Percentiles rank a stretch among this genome's conserved stretches.
These are phyloP conservation scores for Hoplodrina ambigua DNA, from an alignment of 2,888 invertebrate genomes.

Conservation along the genomic window DNA sequence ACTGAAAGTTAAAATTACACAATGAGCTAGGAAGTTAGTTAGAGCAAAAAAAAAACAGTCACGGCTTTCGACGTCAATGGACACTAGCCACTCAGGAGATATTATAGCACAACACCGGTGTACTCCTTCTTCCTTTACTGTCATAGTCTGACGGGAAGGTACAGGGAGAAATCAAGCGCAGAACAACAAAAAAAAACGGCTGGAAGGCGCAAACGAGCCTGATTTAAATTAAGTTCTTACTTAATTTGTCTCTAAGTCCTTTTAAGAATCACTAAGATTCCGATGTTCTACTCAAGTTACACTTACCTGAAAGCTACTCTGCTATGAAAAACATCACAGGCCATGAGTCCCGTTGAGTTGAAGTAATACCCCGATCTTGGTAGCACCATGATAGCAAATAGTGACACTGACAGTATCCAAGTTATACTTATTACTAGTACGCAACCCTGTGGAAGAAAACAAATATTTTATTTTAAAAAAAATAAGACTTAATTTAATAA, in stretches of 20 bases:
- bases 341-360: slow-evolving; percentile 95
- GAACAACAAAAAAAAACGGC: no score
- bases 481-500: no score
- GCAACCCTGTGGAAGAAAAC: slow-evolving; percentile 92
- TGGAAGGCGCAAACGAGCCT: not conserved
- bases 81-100: no score
- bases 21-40: no score
- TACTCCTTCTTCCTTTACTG: no score
- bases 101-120: no score
- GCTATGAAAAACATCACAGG: slow-evolving; percentile 96
- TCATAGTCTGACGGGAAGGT: no score
- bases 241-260: not conserved
- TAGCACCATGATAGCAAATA: slow-evolving; percentile 95
- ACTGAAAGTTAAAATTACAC: no score
- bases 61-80: no score
- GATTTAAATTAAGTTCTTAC: not conserved
- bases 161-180: no score
- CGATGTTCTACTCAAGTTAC: not conserved
- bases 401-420: slow-evolving; percentile 95
- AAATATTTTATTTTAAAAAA: no score
- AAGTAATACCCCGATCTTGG: slow-evolving; percentile 97
- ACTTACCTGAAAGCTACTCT: slow-evolving; percentile 92
- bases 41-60: no score
- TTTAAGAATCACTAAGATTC: not conserved
- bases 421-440: slow-evolving; percentile 96